These are phyloP conservation scores for Anabas testudineus DNA, from an alignment of 2,797 vertebrate species.

Conservation along the genomic window DNA sequence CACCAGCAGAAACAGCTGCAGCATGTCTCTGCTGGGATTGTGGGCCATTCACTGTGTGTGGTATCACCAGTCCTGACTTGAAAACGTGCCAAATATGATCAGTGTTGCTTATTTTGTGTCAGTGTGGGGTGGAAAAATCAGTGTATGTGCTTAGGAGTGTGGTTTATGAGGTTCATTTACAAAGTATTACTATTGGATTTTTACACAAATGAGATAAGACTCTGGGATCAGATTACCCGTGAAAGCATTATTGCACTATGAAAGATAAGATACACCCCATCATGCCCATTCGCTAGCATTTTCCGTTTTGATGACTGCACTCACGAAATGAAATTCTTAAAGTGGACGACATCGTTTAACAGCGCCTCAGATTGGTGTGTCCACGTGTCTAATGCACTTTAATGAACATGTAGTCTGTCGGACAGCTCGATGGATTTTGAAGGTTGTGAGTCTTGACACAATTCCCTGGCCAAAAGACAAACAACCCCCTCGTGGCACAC, in stretches of 20 bases:
- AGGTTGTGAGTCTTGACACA: constrained; percentile 70
- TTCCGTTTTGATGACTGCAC: constrained; percentile 1
- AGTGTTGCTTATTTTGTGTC: constrained; percentile 28
- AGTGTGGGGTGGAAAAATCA: constrained; percentile 9
- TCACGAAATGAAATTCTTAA: constrained; percentile 9
- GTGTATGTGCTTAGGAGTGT: constrained; percentile 11
- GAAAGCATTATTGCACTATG: background rate
- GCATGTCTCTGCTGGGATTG: constrained; percentile 61
- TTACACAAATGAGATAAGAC: constrained; percentile 23
- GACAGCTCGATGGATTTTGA: constrained; percentile 69
- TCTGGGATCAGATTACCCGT: too few species aligned
- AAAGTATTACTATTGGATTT: constrained; percentile 9
- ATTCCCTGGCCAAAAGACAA: constrained; percentile 76
- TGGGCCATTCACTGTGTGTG: constrained; percentile 40
- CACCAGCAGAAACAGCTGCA: constrained; percentile 67
- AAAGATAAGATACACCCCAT: background rate
- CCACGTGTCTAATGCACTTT: constrained; percentile 33
- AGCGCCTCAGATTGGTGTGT: background rate
- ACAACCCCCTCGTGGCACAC: constrained; percentile 75
- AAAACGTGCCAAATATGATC: constrained; percentile 52
- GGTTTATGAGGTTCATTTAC: constrained; percentile 16
- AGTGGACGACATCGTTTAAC: background rate
- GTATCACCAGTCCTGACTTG: constrained; percentile 51
- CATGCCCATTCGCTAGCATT: background rate
- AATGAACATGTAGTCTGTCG: constrained; percentile 65